Conservation (phyloP, 2,113 vertebrate species). For the Orcinus orca region DNA sequence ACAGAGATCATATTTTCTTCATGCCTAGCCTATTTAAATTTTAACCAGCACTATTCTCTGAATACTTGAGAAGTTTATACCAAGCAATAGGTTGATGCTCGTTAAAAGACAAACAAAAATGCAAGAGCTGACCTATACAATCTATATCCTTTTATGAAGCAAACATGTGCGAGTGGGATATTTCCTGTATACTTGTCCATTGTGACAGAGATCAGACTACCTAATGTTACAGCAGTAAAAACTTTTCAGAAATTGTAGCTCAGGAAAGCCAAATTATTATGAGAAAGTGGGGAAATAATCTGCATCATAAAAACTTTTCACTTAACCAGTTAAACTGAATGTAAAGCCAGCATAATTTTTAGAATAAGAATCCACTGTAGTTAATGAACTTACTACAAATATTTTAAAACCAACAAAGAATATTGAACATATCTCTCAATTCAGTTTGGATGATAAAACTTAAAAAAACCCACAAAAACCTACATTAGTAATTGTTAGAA, state of each 20-base stretch:
- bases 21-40: slow-evolving; percentile 68
- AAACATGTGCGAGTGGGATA: slow-evolving; percentile 31
- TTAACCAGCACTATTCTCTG: slow-evolving; percentile 68
- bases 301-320: slow-evolving; percentile 70
- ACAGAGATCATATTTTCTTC: slow-evolving; percentile 64
- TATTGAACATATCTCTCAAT: slow-evolving; percentile 55
- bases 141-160: slow-evolving; percentile 22
- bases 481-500: slow-evolving; percentile 61
- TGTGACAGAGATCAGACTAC: slow-evolving; percentile 70
- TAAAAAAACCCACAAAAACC: slow-evolving; percentile 30
- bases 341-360: slow-evolving; percentile 66
- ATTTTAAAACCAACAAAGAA: slow-evolving; percentile 74
- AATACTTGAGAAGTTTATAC: slow-evolving; percentile 29
- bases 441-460: slow-evolving; percentile 70
- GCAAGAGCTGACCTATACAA: slow-evolving; percentile 26
- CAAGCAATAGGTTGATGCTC: slow-evolving; percentile 55
- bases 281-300: slow-evolving; percentile 77
- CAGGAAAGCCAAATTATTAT: slow-evolving; percentile 74
- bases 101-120: not conserved
- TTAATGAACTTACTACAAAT: slow-evolving; percentile 76
- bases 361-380: slow-evolving; percentile 72
- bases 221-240: slow-evolving; percentile 76
- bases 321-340: slow-evolving; percentile 73
- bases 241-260: slow-evolving; percentile 74
- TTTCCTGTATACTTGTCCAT: slow-evolving; percentile 67